phyloP scores from a whole-genome alignment of 2,113 vertebrate genomes.

The Sceloporus undulatus region DNA sequence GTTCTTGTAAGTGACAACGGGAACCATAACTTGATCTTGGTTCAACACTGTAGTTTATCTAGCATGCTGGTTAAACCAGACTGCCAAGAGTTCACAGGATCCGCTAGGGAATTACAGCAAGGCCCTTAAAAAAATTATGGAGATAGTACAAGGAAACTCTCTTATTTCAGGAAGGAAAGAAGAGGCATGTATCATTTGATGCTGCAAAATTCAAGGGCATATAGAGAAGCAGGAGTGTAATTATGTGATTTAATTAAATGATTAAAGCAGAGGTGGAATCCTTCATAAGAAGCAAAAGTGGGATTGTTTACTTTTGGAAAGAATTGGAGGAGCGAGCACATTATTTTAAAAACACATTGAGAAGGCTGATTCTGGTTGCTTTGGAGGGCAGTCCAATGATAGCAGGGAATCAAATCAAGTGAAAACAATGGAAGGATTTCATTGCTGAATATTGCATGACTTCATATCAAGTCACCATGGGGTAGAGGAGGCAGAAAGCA shows the following conservation, averaged over 20 bases:
- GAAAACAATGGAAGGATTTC: background rate
- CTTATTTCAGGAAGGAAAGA: background rate
- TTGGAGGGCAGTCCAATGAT: background rate
- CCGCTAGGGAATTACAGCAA: background rate
- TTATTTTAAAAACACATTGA: background rate
- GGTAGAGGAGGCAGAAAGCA: background rate
- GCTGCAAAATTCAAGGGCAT: conserved; percentile 11
- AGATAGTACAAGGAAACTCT: conserved; percentile 2
- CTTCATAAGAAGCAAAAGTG: conserved; percentile 8
- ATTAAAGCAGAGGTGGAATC: conserved; percentile 26
- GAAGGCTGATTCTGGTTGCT: background rate
- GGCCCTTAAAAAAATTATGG: background rate
- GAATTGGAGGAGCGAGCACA: background rate
- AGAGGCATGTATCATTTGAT: background rate
- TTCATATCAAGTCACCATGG: background rate
- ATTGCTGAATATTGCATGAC: background rate
- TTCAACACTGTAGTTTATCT: background rate
- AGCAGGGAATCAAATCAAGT: background rate
- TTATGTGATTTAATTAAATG: conserved; percentile 48
- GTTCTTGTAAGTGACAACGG: too few relatives aligned
- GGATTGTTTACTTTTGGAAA: conserved; percentile 32
- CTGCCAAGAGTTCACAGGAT: background rate
- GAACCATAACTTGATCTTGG: background rate
- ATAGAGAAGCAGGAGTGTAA: conserved; percentile 11
- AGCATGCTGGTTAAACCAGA: background rate